Percentiles rank a stretch among this genome's conserved stretches.
These are phyloP conservation scores for Triops longicaudatus DNA, from an alignment of 1,140 invertebrate species.

Conservation along the genomic window DNA sequence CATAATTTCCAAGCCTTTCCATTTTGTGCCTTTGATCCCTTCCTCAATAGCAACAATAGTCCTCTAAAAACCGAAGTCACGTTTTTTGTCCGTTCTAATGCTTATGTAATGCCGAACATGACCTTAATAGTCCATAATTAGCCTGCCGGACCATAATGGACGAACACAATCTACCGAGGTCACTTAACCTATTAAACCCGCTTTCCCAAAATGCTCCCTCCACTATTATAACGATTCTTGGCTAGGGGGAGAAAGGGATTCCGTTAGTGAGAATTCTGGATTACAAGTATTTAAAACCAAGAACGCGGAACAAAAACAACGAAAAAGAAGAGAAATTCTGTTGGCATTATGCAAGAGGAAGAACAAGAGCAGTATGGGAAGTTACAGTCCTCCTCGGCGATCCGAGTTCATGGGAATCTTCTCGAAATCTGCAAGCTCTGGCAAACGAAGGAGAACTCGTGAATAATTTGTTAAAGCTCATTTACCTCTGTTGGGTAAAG, in stretches of 20 bases:
- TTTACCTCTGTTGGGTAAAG: background rate
- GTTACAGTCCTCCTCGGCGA: no score
- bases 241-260: no score
- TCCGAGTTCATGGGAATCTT: background rate
- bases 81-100: background rate
- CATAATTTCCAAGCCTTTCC: no score
- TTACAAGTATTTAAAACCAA: no score
- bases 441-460: background rate
- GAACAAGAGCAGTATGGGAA: no score
- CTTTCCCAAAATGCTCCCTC: no score
- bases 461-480: constrained; percentile 9
- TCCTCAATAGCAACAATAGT: background rate
- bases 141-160: background rate
- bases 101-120: background rate
- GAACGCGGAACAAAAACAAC: no score
- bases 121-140: background rate
- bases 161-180: background rate
- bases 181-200: background rate
- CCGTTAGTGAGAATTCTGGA: no score
- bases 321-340: no score
- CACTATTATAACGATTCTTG: no score
- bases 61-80: background rate
- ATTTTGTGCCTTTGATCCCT: background rate
- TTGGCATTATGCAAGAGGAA: no score
- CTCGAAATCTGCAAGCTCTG: background rate